A percentile compares a stretch with the other conserved stretches of the same genome.
Evolutionary conservation across 2,888 invertebrate genomes (phyloP).

Genomic region (Ormyrus rosae): DNA sequence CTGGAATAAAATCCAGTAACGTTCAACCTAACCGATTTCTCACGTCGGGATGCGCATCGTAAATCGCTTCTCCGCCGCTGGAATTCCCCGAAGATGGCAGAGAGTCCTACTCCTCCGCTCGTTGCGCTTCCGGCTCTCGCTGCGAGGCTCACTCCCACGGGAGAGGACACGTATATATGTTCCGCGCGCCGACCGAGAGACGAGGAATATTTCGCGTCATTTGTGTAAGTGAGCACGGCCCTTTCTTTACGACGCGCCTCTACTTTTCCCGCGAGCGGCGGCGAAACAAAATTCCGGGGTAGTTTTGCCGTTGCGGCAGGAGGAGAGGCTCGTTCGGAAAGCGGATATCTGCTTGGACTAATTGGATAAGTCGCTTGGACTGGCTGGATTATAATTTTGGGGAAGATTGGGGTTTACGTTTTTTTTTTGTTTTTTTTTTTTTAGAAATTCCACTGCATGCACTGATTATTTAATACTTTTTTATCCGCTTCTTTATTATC

Average conservation of each 20-base stretch:
- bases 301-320: too few species aligned
- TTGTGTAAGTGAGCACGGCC: constrained; percentile 32
- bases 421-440: too few species aligned
- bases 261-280: not conserved
- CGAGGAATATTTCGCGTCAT: constrained; percentile 32
- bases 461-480: too few species aligned
- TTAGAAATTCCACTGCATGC: too few species aligned
- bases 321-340: too few species aligned
- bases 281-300: not conserved
- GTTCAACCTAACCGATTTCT: constrained; percentile 50
- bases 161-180: constrained; percentile 1
- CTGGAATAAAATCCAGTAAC: constrained; percentile 50
- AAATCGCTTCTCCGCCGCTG: constrained; percentile 31
- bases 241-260: not conserved
- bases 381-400: too few species aligned
- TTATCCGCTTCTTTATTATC: too few species aligned
- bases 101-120: too few species aligned
- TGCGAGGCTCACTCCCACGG: not conserved
- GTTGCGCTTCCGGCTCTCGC: too few species aligned
- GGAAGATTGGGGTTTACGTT: too few species aligned
- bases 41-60: constrained; percentile 47
- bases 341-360: too few species aligned
- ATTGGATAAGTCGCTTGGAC: too few species aligned
- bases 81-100: constrained; percentile 31
- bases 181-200: not conserved